Evolutionary conservation across 2,797 vertebrate species (phyloP).

Genomic region (Coccyzus lansbergi): DNA sequence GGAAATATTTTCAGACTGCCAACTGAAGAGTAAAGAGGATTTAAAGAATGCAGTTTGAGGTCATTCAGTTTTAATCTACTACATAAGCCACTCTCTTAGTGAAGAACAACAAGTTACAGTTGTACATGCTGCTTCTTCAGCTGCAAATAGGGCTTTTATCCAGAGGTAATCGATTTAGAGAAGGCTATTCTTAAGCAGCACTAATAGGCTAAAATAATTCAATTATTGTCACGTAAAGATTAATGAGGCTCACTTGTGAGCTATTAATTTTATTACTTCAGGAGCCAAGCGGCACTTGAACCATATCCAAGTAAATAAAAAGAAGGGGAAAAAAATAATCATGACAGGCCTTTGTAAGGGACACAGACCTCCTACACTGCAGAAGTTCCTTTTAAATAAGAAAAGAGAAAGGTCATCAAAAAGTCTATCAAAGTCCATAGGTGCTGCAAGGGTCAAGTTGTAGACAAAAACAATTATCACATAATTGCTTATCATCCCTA

Average conservation of each 20-base stretch:
- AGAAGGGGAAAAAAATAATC: neutral
- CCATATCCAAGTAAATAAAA: slow-evolving; percentile 20
- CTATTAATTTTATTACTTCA: slow-evolving; percentile 23
- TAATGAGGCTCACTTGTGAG: slow-evolving; percentile 42
- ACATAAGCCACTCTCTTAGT: neutral
- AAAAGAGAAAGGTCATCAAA: neutral
- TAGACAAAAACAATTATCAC: neutral
- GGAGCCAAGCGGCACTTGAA: neutral
- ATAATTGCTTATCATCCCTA: neutral
- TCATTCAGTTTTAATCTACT: slow-evolving; percentile 31
- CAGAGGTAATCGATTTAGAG: slow-evolving; percentile 62
- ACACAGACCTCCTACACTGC: neutral
- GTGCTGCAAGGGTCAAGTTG: neutral
- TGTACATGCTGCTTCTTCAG: slow-evolving; percentile 41
- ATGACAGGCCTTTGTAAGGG: neutral
- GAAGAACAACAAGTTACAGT: neutral
- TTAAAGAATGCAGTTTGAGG: slow-evolving; percentile 27
- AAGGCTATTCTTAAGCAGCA: slow-evolving; percentile 61
- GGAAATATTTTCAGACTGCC: neutral
- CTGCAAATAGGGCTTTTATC: slow-evolving; percentile 65
- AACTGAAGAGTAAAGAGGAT: slow-evolving; percentile 34
- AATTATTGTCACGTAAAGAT: slow-evolving; percentile 46
- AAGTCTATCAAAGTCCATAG: neutral
- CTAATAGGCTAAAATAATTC: slow-evolving; percentile 59
- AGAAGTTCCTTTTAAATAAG: neutral